Base-by-base conservation (phyloP, 2,888 invertebrate genomes). In the Pollenia labialis region DNA sequence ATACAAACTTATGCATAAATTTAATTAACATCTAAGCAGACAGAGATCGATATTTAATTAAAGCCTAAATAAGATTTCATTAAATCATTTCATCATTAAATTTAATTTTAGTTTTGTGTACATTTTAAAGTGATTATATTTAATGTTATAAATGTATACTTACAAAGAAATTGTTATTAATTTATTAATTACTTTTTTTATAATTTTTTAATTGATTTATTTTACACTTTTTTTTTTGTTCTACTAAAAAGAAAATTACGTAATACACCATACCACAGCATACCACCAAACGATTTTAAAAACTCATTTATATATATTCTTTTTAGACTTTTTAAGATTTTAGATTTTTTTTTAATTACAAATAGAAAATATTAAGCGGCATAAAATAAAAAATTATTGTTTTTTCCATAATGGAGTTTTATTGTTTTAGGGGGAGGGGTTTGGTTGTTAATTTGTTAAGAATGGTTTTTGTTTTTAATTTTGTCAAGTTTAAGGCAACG, bases 401-500 rank as follows among this genome's bases (percentile, higher is more conserved):
- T 42, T 71, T 60, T 75, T 75, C 40, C 58, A 54, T 60, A 79
- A 84, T 84, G 72, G 79, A 79, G 74, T 23, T 75, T 85, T 80
- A 80, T 85, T 79, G 79, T 85, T 76, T 79, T 46, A 46, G 42
- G 54, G 66, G 75, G 80, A 77, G 80, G 81, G 81, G 66, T 42
- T 85, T 83, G 56, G 66, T 81, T 85, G 52, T 71, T 69, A 0
- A 40, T 16, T 80, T 44, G 75, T 10, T 48, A 66, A 68, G 12
- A 83, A 72, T 74, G 23, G 72, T 72, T 62, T 23, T 54, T 84
- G 74, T 84, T 52, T 74, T 72, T 56, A 44, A 60, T 62, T 81
- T 83, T 72, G 62, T 74, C 68, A 81, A 87, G 88, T 91, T 91
- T 91, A 93, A 92, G 93, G 93, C 92, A 92, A 91, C 89, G 93